Evolutionary conservation across 2,113 vertebrate species (phyloP).

Genomic region (Sporophila hypoxantha): DNA sequence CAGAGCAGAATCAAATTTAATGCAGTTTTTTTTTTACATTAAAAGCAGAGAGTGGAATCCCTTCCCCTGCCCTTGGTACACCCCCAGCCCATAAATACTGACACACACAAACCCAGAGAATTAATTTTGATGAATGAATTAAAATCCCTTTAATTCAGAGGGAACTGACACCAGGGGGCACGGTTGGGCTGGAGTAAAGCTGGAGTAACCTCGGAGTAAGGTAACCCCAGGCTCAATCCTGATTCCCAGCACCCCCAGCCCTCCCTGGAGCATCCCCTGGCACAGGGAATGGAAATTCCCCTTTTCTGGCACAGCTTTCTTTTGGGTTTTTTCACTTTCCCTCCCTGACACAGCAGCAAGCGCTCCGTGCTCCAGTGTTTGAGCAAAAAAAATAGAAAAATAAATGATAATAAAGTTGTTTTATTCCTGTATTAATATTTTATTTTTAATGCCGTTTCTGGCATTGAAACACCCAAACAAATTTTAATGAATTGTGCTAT

Average conservation of each 20-base stretch:
- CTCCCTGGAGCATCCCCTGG: no score
- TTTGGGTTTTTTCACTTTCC: not conserved
- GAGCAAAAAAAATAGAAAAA: not conserved
- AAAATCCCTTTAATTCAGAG: not conserved
- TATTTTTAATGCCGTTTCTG: no score
- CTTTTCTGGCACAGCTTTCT: not conserved
- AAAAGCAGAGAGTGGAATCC: not conserved
- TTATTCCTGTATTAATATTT: not conserved
- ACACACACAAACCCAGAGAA: no score
- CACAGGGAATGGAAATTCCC: not conserved
- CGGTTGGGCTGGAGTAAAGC: not conserved
- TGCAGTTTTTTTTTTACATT: no score
- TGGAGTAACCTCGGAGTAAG: not conserved
- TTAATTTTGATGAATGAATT: no score
- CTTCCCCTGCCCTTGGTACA: not conserved
- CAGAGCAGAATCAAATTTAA: no score
- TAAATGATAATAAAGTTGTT: not conserved
- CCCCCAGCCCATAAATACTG: no score
- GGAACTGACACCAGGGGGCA: constrained; percentile 13
- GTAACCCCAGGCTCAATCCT: no score
- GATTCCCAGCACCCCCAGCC: not conserved
- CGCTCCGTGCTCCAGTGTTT: not conserved
- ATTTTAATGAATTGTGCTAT: no score
- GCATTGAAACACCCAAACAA: no score
- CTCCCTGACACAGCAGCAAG: not conserved